Evolutionary conservation across 1,140 invertebrate genomes (phyloP), one percentile per base, ranked within the genome.

Genomic region (Heliconius melpomene): DNA sequence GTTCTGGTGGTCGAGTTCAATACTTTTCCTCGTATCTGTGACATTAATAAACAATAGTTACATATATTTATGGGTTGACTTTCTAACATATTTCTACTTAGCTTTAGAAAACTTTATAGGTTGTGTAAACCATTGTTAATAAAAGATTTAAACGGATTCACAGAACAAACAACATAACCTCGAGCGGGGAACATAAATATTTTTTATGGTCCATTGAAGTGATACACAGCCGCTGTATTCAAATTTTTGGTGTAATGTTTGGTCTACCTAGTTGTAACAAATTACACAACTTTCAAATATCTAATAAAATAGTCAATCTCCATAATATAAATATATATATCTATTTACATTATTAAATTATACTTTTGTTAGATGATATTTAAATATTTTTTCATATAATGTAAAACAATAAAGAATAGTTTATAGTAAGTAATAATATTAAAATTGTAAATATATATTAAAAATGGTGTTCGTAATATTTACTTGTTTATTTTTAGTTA

Each of bases 21-120:
- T 75, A 96, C 93, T 92, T 96, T 97, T 3, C 96, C 96, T 74
- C 96, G 95, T 80, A 97, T 96, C 97, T 97, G 95, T 54, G 80
- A 81, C 32, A 79, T 23, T 78, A 72, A 77, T 38, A 78, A 36
- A 36, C 0, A 40, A n/a, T 74, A 50, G 3, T 78, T 78, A 84
- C 81, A 60, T 26, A 66, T 20, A 75, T 36, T 66, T 50, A 50
- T 6, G 46, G 16, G 46, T 75, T n/a, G 72, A 71, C 7, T 78
- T 78, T 84, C 82, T 84, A 75, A 60, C 32, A 72, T 54, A 87
- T 85, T 87, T 83, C 78, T 83, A 86, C 82, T 83, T 81, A 83
- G 81, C 84, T 79, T 86, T 85, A 84, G 80, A 88, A 89, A 89
- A 84, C 75, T 82, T 84, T 84, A 83, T 86, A 84, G 75, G 66